These are phyloP conservation scores for Drosophila pectinifera DNA, from an alignment of 1,140 invertebrate species.

Conservation along the genomic window DNA sequence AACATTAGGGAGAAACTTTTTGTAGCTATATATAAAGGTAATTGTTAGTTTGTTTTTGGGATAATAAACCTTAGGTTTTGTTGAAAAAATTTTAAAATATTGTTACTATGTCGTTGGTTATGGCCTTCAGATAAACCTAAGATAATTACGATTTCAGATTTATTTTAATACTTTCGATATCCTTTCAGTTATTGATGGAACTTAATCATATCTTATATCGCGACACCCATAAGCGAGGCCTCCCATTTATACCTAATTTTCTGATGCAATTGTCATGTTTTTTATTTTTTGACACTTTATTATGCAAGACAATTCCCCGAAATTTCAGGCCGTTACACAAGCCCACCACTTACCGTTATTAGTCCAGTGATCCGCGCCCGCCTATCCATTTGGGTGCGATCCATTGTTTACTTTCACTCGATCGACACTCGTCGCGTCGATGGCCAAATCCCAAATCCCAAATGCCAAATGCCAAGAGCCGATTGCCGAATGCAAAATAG, in stretches of 20 bases:
- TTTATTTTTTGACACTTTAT: constrained; percentile 30
- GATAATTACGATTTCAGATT: too few relatives aligned
- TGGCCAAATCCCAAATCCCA: constrained; percentile 25
- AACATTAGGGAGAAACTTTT: neutral
- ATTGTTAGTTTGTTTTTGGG: too few relatives aligned
- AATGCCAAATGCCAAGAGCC: constrained; percentile 28
- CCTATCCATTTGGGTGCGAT: constrained; percentile 57
- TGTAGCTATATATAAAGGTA: too few relatives aligned
- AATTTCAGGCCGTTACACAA: constrained; percentile 15
- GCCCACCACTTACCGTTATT: constrained; percentile 63
- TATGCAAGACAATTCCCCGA: constrained; percentile 24
- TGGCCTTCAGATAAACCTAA: too few relatives aligned
- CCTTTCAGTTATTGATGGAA: too few relatives aligned
- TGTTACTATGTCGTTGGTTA: too few relatives aligned
- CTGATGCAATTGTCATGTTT: constrained; percentile 13
- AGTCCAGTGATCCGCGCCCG: constrained; percentile 58
- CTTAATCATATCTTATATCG: neutral
- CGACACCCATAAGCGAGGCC: accelerated
- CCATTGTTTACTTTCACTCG: constrained; percentile 76
- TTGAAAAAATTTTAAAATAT: neutral
- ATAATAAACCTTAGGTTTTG: neutral
- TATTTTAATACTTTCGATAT: too few relatives aligned
- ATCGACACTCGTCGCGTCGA: constrained; percentile 38
- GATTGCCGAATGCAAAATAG: constrained; percentile 45
- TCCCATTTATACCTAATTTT: neutral